Evolutionary conservation across 2,888 invertebrate species (phyloP), one percentile per base, ranked within the genome.

Genomic region (Onthophagus sagittarius): DNA sequence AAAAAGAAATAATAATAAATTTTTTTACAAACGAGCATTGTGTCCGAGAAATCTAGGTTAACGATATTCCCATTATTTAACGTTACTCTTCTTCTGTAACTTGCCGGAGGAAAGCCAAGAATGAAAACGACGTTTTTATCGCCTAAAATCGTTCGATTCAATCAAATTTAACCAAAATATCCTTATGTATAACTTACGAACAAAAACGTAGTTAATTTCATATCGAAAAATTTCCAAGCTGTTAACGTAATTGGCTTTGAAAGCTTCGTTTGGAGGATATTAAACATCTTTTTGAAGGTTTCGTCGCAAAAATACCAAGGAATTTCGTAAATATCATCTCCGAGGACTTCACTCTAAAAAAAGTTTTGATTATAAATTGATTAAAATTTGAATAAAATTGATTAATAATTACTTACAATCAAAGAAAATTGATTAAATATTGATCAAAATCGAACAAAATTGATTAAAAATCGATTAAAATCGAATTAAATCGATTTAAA

Each of bases 241-340:
- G 23, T 23, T 9, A 72, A 0, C 7, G 32, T 63, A 39, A 63
- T 62, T 0, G 65, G 63, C 53, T 39, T 73, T 7, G 73, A 13
- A 63, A 73, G 70, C 3, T 73, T 31, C 53, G 73, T 32, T 33
- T 73, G 73, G n/a, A 75, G 63, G n/a, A 75, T 62, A 13, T 73
- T 71, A 13, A 71, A 71, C n/a, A 63, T 53, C 39, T 23, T 39
- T 9, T 70, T 69, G 39, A 73, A 73, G 6, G 11, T 14, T 0
- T 69, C 62, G 9, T 65, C 62, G 65, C 71, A 71, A 4, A 73
- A 33, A 71, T 75, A 75, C 75, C 75, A 75, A 11, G 75, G 75
- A 6, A 72, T 63, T 15, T 63, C 63, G 64, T 71, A 75, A 5
- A 73, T 62, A 14, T 39, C 4, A 33, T 63, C 62, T 13, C 11